Percentiles rank a stretch among this genome's conserved stretches.
Evolutionary conservation across 1,140 invertebrate species (phyloP).

Genomic region (Coelopa frigida): DNA sequence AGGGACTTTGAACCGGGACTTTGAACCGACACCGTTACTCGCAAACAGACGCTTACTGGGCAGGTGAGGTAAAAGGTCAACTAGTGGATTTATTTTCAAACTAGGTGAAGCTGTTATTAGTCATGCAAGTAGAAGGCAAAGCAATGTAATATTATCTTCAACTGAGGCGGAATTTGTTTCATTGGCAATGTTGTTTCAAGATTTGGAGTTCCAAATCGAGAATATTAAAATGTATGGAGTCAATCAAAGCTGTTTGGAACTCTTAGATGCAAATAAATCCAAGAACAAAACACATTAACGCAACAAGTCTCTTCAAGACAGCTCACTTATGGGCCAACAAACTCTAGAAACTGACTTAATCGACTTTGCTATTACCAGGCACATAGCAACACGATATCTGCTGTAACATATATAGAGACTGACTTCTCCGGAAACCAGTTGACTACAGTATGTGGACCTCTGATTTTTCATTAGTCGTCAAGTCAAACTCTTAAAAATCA

Average conservation of each 20-base stretch:
- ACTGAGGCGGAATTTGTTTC: conserved; percentile 22
- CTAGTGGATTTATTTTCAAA: conserved; percentile 18
- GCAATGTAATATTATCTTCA: conserved; percentile 18
- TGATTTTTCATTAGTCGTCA: too few relatives aligned
- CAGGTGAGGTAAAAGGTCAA: conserved; percentile 12
- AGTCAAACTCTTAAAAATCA: too few relatives aligned
- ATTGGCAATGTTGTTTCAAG: conserved; percentile 11
- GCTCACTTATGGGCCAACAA: conserved; percentile 16
- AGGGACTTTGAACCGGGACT: too few relatives aligned
- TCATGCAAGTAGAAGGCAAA: conserved; percentile 19
- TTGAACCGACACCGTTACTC: too few relatives aligned
- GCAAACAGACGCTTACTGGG: conserved; percentile 22
- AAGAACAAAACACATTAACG: conserved; percentile 22
- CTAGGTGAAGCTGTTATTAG: conserved; percentile 13
- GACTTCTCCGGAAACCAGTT: too few relatives aligned
- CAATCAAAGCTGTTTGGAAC: background rate
- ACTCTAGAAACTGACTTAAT: too few relatives aligned
- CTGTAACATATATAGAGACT: too few relatives aligned
- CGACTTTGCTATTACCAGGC: too few relatives aligned
- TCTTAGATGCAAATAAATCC: background rate
- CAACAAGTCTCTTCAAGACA: conserved; percentile 20
- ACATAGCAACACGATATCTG: too few relatives aligned
- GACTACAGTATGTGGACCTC: too few relatives aligned
- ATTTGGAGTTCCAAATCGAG: conserved; percentile 1
- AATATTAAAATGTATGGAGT: too few relatives aligned